phyloP scores from a whole-genome alignment of 2,888 invertebrate species.

The Rhagium mordax region DNA sequence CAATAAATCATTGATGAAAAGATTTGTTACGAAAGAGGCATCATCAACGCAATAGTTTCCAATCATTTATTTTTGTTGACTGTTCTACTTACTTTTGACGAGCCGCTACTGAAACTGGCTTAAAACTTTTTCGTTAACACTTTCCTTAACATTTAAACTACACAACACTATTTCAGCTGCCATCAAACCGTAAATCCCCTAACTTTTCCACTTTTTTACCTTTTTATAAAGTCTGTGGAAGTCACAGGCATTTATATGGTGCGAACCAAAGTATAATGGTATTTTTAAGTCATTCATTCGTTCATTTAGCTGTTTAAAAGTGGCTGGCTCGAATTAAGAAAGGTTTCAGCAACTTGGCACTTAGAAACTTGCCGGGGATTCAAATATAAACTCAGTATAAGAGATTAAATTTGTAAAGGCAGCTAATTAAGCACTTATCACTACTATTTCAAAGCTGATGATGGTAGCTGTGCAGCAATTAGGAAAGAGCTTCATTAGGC shows the following conservation, averaged over 20 bases:
- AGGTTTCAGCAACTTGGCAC: constrained; percentile 45
- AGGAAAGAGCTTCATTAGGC: constrained; percentile 48
- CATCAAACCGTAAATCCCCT: constrained; percentile 26
- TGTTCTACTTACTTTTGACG: background rate
- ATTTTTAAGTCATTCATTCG: constrained; percentile 30
- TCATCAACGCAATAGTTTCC: background rate
- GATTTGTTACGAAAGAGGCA: background rate
- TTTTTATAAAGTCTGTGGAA: background rate
- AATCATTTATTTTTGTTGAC: background rate
- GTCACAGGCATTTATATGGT: constrained; percentile 10
- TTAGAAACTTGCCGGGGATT: constrained; percentile 41
- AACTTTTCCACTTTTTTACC: constrained; percentile 15
- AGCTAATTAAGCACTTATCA: constrained; percentile 51
- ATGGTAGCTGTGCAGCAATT: constrained; percentile 47
- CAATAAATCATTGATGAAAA: background rate
- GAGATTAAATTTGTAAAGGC: constrained; percentile 50
- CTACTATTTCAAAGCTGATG: constrained; percentile 47
- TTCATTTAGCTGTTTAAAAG: constrained; percentile 32
- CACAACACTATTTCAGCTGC: constrained; percentile 27
- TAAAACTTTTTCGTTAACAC: constrained; percentile 24
- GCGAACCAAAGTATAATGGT: constrained; percentile 27
- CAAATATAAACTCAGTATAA: constrained; percentile 46
- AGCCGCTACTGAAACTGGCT: background rate
- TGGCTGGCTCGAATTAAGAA: constrained; percentile 41
- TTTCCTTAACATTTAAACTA: constrained; percentile 19